Percentiles rank a stretch among this genome's conserved stretches.
Conservation (phyloP, 2,888 invertebrate genomes). For the Choreutis nemorana region DNA sequence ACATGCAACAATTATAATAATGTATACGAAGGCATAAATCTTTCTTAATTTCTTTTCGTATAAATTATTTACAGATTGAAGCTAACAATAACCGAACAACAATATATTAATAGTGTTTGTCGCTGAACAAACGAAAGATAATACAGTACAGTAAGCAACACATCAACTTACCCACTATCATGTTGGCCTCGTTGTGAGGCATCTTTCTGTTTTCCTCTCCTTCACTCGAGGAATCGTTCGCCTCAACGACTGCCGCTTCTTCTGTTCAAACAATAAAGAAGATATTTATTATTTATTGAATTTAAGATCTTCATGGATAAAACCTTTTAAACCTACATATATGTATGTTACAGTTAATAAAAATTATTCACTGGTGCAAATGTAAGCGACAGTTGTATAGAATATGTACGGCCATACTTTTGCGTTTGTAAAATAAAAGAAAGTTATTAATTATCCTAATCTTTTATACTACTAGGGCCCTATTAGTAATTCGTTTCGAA, state of each 20-base stretch:
- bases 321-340: no score
- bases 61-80: background rate
- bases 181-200: conserved; percentile 51
- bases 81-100: background rate
- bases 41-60: background rate
- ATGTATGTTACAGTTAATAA: conserved; percentile 1
- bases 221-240: conserved; percentile 27
- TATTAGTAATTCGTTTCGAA: no score
- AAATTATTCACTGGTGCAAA: background rate
- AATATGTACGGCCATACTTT: no score
- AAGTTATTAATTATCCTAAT: no score
- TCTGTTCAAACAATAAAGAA: conserved; percentile 25
- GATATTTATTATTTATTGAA: no score
- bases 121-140: background rate
- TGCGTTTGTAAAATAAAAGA: no score
- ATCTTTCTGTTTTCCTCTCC: conserved; percentile 32
- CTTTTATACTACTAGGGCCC: no score
- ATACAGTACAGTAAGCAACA: conserved; percentile 1
- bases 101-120: no score
- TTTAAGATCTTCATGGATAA: no score
- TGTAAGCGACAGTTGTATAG: background rate
- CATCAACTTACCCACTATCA: conserved; percentile 50
- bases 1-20: no score
- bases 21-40: no score
- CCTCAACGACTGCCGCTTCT: conserved; percentile 34